Percentiles rank a stretch among this genome's conserved stretches.
Evolutionary conservation across 1,140 invertebrate genomes (phyloP).

Genomic region (Ladona fulva): DNA sequence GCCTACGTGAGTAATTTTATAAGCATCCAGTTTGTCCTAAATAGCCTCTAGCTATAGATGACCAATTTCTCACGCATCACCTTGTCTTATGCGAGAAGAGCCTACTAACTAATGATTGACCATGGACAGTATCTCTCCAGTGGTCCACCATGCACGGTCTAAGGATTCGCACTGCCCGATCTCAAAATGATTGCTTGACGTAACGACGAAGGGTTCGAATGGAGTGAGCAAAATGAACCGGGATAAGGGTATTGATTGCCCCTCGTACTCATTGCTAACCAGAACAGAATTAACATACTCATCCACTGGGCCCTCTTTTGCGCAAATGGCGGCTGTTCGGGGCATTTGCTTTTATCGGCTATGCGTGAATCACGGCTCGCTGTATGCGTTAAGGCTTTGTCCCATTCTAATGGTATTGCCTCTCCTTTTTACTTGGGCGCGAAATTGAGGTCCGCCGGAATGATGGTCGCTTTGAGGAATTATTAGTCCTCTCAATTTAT

Average conservation of each 20-base stretch:
- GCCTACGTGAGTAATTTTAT: no score
- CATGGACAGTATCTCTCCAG: no score
- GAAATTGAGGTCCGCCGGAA: background rate
- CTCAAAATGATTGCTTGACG: no score
- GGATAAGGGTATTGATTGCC: background rate
- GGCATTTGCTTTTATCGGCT: background rate
- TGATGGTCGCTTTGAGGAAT: background rate
- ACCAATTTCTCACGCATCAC: no score
- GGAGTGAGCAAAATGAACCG: no score
- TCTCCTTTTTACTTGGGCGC: background rate
- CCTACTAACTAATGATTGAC: no score
- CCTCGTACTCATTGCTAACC: background rate
- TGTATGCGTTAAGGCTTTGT: background rate
- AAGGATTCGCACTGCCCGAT: no score
- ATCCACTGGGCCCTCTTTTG: background rate
- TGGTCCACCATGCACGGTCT: no score
- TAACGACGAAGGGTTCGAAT: no score
- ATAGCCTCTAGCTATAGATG: no score
- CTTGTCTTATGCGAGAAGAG: no score
- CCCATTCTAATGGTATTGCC: background rate
- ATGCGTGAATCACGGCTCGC: background rate
- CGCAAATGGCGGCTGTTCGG: background rate
- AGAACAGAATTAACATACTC: background rate
- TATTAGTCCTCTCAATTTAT: background rate
- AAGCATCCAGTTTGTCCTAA: no score